Evolutionary conservation across 1,140 invertebrate genomes (phyloP).

Genomic region (Hesperophylax magnus): DNA sequence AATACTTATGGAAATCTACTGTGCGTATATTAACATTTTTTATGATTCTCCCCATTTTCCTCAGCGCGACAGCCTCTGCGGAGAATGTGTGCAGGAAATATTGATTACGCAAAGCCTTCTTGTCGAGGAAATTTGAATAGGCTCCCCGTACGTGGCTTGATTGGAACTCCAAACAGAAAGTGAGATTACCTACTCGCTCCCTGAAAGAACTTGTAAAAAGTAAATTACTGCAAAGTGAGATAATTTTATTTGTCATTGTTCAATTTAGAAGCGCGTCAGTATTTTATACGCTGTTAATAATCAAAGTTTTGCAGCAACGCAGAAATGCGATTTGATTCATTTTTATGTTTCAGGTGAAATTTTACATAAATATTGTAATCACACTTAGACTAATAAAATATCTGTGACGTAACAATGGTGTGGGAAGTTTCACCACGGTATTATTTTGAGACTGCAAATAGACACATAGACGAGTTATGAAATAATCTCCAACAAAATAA

Average conservation of each 20-base stretch:
- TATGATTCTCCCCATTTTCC: slow-evolving; percentile 13
- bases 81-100: slow-evolving; percentile 35
- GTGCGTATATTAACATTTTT: slow-evolving; percentile 47
- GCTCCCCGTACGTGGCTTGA: slow-evolving; percentile 18
- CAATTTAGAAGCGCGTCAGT: background rate
- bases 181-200: slow-evolving; percentile 2
- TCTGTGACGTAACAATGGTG: no score
- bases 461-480: no score
- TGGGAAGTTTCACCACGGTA: no score
- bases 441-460: no score
- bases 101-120: slow-evolving; percentile 38
- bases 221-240: background rate
- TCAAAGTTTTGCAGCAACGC: no score
- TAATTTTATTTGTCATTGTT: background rate
- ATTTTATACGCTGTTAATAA: no score
- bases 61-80: slow-evolving; percentile 3
- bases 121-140: slow-evolving; percentile 34
- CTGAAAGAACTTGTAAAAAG: background rate
- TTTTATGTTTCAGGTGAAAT: no score
- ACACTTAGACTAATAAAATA: no score
- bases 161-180: slow-evolving; percentile 20
- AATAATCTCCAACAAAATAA: no score
- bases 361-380: no score
- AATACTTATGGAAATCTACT: slow-evolving; percentile 1
- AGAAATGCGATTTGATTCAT: no score